Evolutionary conservation across 2,888 invertebrate species (phyloP).

Genomic region (Dryobotodes eremita): DNA sequence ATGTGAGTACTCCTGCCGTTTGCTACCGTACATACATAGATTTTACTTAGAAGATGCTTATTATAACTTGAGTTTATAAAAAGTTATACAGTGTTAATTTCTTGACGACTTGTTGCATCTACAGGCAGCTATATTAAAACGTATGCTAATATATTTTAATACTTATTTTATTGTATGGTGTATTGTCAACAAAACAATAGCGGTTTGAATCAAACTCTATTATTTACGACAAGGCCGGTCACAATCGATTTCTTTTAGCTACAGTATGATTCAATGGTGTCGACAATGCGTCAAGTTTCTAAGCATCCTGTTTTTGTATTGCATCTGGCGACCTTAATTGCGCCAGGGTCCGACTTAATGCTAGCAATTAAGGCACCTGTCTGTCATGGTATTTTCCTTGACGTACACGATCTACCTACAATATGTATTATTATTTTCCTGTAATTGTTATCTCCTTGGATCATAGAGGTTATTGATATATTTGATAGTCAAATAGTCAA

Average conservation of each 20-base stretch:
- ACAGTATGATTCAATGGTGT: slow-evolving; percentile 63
- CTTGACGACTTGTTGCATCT: slow-evolving; percentile 20
- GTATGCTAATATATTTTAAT: slow-evolving; percentile 51
- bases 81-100: slow-evolving; percentile 6
- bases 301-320: slow-evolving; percentile 75
- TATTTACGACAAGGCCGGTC: slow-evolving; percentile 70
- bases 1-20: slow-evolving; percentile 81
- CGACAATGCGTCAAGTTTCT: slow-evolving; percentile 69
- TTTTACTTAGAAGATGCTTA: slow-evolving; percentile 31
- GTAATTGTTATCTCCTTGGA: slow-evolving; percentile 59
- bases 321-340: slow-evolving; percentile 67
- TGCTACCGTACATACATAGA: slow-evolving; percentile 48
- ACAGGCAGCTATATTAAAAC: slow-evolving; percentile 11
- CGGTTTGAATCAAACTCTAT: slow-evolving; percentile 62
- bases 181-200: slow-evolving; percentile 70
- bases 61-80: slow-evolving; percentile 5
- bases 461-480: slow-evolving; percentile 38
- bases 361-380: slow-evolving; percentile 69
- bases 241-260: slow-evolving; percentile 70
- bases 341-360: slow-evolving; percentile 66
- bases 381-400: slow-evolving; percentile 69
- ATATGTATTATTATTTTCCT: slow-evolving; percentile 63
- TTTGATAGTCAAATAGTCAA: slow-evolving; percentile 38
- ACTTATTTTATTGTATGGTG: slow-evolving; percentile 32
- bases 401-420: slow-evolving; percentile 31